These are phyloP conservation scores for Carterocephalus palaemon DNA, from an alignment of 2,888 invertebrate species.

Conservation along the genomic window DNA sequence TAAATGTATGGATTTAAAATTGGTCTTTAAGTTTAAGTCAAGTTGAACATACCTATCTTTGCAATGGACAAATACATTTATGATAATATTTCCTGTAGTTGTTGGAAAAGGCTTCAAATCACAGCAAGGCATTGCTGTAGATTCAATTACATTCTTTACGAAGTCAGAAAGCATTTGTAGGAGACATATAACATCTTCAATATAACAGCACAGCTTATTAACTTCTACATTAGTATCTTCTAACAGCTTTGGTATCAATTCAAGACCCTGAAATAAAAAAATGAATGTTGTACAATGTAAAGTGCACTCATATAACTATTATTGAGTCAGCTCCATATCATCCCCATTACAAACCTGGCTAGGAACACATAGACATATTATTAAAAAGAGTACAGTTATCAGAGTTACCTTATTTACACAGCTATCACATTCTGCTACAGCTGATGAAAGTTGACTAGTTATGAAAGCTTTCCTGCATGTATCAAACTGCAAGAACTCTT, in stretches of 20 bases:
- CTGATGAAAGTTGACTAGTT: slow-evolving; percentile 38
- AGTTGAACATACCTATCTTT: slow-evolving; percentile 76
- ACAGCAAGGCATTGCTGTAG: slow-evolving; percentile 44
- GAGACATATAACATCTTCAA: slow-evolving; percentile 48
- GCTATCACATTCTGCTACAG: slow-evolving; percentile 47
- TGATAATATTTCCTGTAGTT: slow-evolving; percentile 54
- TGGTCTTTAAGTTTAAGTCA: too few relatives aligned
- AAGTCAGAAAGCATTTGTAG: slow-evolving; percentile 51
- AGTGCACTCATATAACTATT: too few relatives aligned
- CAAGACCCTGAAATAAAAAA: slow-evolving; percentile 48
- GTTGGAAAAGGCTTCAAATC: slow-evolving; percentile 50
- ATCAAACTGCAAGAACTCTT: slow-evolving; percentile 36
- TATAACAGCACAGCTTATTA: slow-evolving; percentile 39
- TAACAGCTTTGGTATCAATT: slow-evolving; percentile 40
- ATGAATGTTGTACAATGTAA: too few relatives aligned
- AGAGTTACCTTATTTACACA: slow-evolving; percentile 53
- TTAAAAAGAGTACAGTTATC: not conserved
- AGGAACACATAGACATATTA: slow-evolving; percentile 13
- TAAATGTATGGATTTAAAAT: too few relatives aligned
- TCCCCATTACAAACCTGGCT: too few relatives aligned
- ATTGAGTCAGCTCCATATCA: too few relatives aligned
- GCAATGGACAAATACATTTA: slow-evolving; percentile 67
- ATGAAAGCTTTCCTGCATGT: slow-evolving; percentile 38
- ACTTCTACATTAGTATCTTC: slow-evolving; percentile 36
- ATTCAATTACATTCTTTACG: slow-evolving; percentile 48